Conservation (phyloP, 2,888 invertebrate genomes). For the Eubasilissa splendida region DNA sequence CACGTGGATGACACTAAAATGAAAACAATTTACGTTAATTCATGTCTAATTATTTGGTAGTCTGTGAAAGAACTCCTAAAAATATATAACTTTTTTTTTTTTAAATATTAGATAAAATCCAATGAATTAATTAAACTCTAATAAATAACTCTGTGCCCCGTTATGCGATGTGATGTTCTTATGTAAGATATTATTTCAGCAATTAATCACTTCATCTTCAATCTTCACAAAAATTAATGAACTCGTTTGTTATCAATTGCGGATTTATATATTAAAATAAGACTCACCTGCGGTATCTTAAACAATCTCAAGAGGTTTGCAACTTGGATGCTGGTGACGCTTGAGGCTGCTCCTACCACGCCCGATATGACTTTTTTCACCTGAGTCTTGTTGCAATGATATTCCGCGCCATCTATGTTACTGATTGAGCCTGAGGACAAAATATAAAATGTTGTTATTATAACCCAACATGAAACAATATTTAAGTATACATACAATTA, state of each 20-base stretch:
- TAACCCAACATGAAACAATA: background rate
- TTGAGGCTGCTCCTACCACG: slow-evolving; percentile 91
- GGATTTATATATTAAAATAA: background rate
- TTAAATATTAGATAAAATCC: no score
- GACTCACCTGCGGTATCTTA: slow-evolving; percentile 79
- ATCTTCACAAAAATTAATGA: background rate
- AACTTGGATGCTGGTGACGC: slow-evolving; percentile 96
- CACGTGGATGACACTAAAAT: no score
- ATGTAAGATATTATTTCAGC: no score
- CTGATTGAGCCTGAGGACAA: slow-evolving; percentile 89
- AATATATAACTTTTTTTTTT: background rate
- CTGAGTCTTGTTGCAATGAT: slow-evolving; percentile 87
- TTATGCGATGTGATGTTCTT: no score
- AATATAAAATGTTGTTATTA: slow-evolving; percentile 32
- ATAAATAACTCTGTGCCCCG: no score
- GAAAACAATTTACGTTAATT: no score
- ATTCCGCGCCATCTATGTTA: slow-evolving; percentile 92
- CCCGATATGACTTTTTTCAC: slow-evolving; percentile 91
- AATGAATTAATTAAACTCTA: no score
- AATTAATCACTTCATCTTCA: no score
- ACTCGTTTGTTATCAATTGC: background rate
- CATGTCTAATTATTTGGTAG: no score
- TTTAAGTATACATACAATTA: background rate
- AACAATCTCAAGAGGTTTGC: slow-evolving; percentile 93
- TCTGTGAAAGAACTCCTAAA: no score